Evolutionary conservation across 2,797 vertebrate genomes (phyloP).

Genomic region (Eulemur coronatus): DNA sequence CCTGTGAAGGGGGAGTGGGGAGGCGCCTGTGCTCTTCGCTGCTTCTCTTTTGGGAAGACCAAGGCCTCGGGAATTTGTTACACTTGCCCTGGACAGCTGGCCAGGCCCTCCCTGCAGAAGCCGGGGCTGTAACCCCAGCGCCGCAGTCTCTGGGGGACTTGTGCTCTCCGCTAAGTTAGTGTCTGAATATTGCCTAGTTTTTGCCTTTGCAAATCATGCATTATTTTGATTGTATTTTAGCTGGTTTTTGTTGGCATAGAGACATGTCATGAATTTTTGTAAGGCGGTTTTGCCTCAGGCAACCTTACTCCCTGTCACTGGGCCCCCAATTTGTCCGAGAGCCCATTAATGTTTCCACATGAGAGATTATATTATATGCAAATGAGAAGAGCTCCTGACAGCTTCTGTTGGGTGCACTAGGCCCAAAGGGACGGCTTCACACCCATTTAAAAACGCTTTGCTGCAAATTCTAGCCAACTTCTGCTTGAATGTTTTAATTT

Average conservation of each 20-base stretch:
- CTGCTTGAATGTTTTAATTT: neutral
- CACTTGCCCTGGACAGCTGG: rapidly evolving
- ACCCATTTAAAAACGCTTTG: neutral
- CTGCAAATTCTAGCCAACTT: neutral
- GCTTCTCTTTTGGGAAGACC: neutral
- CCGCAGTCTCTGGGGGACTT: rapidly evolving
- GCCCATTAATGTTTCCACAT: rapidly evolving
- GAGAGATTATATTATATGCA: too few relatives aligned
- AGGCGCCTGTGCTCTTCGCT: rapidly evolving
- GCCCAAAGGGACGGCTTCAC: neutral
- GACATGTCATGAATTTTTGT: neutral
- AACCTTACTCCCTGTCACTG: neutral
- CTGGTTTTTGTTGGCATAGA: neutral
- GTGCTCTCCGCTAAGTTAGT: neutral
- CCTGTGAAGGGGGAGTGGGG: neutral
- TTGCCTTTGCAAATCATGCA: neutral
- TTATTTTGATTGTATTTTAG: neutral
- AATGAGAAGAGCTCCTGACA: neutral
- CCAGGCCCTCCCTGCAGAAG: too few relatives aligned
- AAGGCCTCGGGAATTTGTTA: rapidly evolving
- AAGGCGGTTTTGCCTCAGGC: neutral
- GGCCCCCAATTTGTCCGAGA: neutral
- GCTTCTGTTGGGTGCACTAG: rapidly evolving
- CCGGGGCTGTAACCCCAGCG: neutral
- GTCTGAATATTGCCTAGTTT: neutral